A percentile compares a stretch with the other conserved stretches of the same genome.
These are phyloP conservation scores for Axis porcinus DNA, from an alignment of 2,113 vertebrate genomes.

Conservation along the genomic window DNA sequence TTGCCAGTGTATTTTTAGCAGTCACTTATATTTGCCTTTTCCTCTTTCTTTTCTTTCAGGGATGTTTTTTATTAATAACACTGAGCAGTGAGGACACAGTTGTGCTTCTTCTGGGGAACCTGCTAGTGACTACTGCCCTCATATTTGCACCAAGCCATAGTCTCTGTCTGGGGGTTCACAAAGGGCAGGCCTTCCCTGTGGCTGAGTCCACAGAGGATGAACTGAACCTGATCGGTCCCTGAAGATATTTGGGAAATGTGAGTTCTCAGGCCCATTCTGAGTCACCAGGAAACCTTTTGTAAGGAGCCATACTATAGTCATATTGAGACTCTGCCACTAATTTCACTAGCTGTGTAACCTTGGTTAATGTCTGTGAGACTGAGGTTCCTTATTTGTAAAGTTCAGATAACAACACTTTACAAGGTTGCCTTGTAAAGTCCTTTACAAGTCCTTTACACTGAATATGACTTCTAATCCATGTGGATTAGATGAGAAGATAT, in stretches of 20 bases:
- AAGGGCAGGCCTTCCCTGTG: not conserved
- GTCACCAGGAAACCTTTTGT: not conserved
- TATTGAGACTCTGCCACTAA: not conserved
- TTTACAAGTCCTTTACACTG: no score
- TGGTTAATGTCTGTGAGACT: not conserved
- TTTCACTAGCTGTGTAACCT: not conserved
- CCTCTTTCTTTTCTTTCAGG: not conserved
- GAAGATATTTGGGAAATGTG: not conserved
- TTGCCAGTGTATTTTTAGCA: not conserved
- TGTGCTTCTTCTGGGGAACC: not conserved
- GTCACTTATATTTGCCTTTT: not conserved
- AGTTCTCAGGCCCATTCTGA: not conserved
- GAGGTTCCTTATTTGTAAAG: not conserved
- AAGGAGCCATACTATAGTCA: not conserved
- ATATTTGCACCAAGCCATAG: not conserved
- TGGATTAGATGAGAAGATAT: not conserved
- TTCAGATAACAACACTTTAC: not conserved
- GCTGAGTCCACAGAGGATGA: not conserved
- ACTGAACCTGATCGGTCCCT: not conserved
- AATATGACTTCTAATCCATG: no score
- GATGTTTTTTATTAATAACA: not conserved
- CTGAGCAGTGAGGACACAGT: not conserved
- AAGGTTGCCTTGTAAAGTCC: no score
- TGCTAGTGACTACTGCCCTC: not conserved
- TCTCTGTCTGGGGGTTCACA: not conserved